A percentile compares a stretch with the other conserved stretches of the same genome.
Evolutionary conservation across 1,140 invertebrate species (phyloP).

Genomic region (Papilio aristodemus): DNA sequence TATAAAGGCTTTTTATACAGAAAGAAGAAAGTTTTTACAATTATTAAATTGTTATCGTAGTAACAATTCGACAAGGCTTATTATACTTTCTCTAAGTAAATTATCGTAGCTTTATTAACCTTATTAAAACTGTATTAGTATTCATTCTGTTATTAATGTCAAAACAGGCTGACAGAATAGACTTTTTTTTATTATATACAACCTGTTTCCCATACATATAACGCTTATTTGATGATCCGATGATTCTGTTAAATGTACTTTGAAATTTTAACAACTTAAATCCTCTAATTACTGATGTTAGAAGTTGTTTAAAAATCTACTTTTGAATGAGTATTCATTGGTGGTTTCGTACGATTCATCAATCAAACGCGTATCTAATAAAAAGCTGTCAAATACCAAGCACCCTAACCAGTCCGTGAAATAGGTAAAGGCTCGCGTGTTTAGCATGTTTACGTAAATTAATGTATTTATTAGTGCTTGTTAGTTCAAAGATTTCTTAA

Average conservation of each 20-base stretch:
- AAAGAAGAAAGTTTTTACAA: no score
- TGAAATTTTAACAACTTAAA: no score
- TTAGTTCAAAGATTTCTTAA: conserved; percentile 9
- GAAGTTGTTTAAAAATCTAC: conserved; percentile 4
- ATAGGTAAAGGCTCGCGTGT: conserved; percentile 23
- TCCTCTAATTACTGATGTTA: not conserved
- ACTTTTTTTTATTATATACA: not conserved
- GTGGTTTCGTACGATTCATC: conserved; percentile 8
- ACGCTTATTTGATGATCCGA: not conserved
- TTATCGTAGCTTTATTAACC: not conserved
- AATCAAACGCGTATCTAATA: conserved; percentile 27
- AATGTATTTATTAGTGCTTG: conserved; percentile 28
- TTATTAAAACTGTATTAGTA: conserved; percentile 9
- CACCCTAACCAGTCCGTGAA: conserved; percentile 26
- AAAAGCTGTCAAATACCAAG: conserved; percentile 27
- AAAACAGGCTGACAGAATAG: not conserved
- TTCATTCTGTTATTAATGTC: conserved; percentile 8
- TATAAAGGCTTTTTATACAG: no score
- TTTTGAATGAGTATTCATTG: conserved; percentile 24
- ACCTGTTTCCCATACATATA: not conserved
- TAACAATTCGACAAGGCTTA: not conserved
- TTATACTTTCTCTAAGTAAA: conserved; percentile 21
- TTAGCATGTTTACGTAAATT: conserved; percentile 25
- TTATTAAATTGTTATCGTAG: not conserved
- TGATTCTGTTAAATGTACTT: no score